A percentile compares a stretch with the other conserved stretches of the same genome.
These are phyloP conservation scores for Cephus nigrinus DNA, from an alignment of 2,888 invertebrate species.

Conservation along the genomic window DNA sequence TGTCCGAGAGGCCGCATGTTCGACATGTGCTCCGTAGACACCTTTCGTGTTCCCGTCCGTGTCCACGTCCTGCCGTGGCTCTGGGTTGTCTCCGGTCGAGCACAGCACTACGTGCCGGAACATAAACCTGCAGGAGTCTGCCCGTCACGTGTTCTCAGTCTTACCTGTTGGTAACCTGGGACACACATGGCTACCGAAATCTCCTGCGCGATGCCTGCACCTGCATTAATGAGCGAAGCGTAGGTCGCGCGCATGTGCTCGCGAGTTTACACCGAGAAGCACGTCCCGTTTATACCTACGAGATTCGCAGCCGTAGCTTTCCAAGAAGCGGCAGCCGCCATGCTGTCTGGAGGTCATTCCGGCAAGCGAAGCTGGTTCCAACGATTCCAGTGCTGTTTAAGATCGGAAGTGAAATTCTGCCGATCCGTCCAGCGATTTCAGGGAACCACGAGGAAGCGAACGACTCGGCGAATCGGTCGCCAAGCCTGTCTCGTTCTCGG, in stretches of 20 bases:
- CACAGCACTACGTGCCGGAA: conserved; percentile 35
- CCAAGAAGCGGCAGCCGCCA: background rate
- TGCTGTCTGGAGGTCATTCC: too few species aligned
- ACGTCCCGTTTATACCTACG: conserved; percentile 18
- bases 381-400: too few species aligned
- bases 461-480: too few species aligned
- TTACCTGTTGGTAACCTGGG: conserved; percentile 44
- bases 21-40: conserved; percentile 47
- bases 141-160: conserved; percentile 50
- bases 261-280: conserved; percentile 27
- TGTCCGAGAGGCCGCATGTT: conserved; percentile 17
- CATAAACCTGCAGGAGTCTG: conserved; percentile 38
- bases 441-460: background rate
- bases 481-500: too few species aligned
- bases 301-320: background rate
- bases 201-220: conserved; percentile 39
- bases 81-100: too few species aligned
- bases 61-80: background rate
- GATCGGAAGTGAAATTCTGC: too few species aligned
- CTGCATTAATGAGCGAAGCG: conserved; percentile 46
- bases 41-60: conserved; percentile 38
- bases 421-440: background rate
- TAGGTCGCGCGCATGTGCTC: conserved; percentile 1
- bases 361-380: too few species aligned
- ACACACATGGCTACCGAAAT: conserved; percentile 44